Conservation (phyloP, 1,140 invertebrate genomes). For the Penaeus chinensis region DNA sequence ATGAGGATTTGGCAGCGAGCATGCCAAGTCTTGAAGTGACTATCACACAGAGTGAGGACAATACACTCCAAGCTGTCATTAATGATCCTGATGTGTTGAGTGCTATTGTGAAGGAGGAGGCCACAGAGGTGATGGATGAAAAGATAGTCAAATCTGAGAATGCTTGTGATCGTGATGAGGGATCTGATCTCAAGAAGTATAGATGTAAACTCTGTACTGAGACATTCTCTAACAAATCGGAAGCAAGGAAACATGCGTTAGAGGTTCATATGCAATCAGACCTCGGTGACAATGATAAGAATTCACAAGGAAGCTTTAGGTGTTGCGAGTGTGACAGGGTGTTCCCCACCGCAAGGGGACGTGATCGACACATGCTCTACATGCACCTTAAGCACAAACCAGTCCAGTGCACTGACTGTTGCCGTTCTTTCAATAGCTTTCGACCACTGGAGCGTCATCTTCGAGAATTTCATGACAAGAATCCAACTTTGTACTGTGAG, state of each 20-base stretch:
- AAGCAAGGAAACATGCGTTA: slow-evolving; percentile 33
- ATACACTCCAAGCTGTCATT: slow-evolving; percentile 45
- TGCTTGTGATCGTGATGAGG: background rate
- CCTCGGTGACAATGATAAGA: background rate
- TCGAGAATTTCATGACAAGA: slow-evolving; percentile 32
- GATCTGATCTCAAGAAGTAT: slow-evolving; percentile 21
- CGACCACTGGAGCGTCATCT: slow-evolving; percentile 44
- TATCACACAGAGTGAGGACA: slow-evolving; percentile 36
- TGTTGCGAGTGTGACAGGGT: slow-evolving; percentile 44
- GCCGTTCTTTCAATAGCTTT: slow-evolving; percentile 40
- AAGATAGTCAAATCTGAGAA: slow-evolving; percentile 20
- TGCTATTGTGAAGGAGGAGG: slow-evolving; percentile 25
- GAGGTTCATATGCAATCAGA: background rate
- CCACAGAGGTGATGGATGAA: background rate
- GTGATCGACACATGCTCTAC: slow-evolving; percentile 43
- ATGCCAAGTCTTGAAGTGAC: slow-evolving; percentile 35
- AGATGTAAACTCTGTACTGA: slow-evolving; percentile 41
- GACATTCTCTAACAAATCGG: slow-evolving; percentile 17
- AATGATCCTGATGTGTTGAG: slow-evolving; percentile 30
- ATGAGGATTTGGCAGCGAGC: slow-evolving; percentile 26
- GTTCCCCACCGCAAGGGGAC: slow-evolving; percentile 40
- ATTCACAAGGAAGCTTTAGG: slow-evolving; percentile 10
- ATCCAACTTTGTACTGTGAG: slow-evolving; percentile 48
- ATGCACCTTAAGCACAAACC: slow-evolving; percentile 46
- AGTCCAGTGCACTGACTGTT: slow-evolving; percentile 40